Evolutionary conservation across 2,888 invertebrate species (phyloP), one percentile per base, ranked within the genome.

Genomic region (Synergus umbraculus): DNA sequence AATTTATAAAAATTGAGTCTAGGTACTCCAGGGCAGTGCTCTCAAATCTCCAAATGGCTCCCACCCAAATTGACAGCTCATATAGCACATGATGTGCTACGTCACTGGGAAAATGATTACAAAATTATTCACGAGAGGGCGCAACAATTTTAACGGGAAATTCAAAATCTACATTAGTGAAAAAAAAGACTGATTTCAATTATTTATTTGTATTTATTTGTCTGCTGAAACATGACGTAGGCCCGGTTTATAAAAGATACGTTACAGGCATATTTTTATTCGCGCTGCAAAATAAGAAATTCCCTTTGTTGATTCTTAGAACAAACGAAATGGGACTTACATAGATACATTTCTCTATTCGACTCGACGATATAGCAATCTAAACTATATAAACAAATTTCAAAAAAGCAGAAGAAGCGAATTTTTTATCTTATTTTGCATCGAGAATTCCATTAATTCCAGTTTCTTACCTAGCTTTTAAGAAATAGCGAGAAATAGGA

Each of bases 201-300:
- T 69, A n/a, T 69, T 49, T 15, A 29, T 69, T n/a, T 43, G n/a
- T 67, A 69, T 69, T 69, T 69, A 69, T 69, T 69, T 69, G 69
- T 49, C 49, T 46, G 46, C 22, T 67, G 69, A 69, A 69, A 69
- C 29, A 49, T 69, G 69, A 69, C 46, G 54, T 73, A 73, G 54
- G 49, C 73, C 49, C 73, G n/a, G 54, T 22, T 67, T 60, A 60
- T 29, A 22, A 44, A 67, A 44, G 43, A 67, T 46, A 67, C 43
- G 22, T 67, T 67, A 44, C 67, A 67, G 44, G 67, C 67, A 44
- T 54, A 73, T 7, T 54, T 73, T 73, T 37, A 15, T 73, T 73
- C 37, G 46, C 49, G n/a, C n/a, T 73, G 54, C 49, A 73, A 73
- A 49, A 73, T 73, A 73, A 73, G 49, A 73, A 69, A 49, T 0